phyloP scores from a whole-genome alignment of 2,113 vertebrate genomes.

The Catharus bicknelli region DNA sequence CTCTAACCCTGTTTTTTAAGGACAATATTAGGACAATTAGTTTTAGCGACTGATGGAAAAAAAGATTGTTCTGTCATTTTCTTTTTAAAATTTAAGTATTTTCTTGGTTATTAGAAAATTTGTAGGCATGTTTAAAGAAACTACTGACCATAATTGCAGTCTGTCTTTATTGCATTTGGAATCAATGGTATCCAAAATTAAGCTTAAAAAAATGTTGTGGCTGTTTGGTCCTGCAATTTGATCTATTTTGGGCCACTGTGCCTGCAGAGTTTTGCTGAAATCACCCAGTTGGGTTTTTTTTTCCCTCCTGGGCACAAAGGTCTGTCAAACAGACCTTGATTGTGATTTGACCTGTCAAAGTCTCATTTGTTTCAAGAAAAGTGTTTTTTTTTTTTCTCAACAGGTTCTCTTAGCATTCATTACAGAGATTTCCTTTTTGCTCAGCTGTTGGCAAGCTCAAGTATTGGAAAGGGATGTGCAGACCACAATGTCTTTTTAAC shows the following conservation, averaged over 20 bases:
- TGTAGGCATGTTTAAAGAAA: slow-evolving; percentile 13
- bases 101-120: slow-evolving; percentile 25
- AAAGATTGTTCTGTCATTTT: background rate
- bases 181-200: slow-evolving; percentile 19
- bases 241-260: background rate
- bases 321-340: background rate
- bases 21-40: background rate
- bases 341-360: background rate
- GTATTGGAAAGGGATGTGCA: background rate
- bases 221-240: background rate
- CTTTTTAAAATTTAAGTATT: background rate
- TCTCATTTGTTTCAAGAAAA: background rate
- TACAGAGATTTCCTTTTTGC: background rate
- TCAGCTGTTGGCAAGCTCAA: background rate
- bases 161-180: slow-evolving; percentile 43
- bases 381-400: background rate
- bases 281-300: background rate
- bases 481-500: background rate
- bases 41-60: background rate
- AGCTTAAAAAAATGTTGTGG: slow-evolving; percentile 14
- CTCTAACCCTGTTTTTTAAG: slow-evolving; percentile 32
- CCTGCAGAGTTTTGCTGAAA: background rate
- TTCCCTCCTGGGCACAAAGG: background rate
- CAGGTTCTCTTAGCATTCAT: background rate
- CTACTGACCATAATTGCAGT: slow-evolving; percentile 14